These are phyloP conservation scores for Drosophila pseudoobscura DNA, from an alignment of 1,140 invertebrate species.

Conservation along the genomic window DNA sequence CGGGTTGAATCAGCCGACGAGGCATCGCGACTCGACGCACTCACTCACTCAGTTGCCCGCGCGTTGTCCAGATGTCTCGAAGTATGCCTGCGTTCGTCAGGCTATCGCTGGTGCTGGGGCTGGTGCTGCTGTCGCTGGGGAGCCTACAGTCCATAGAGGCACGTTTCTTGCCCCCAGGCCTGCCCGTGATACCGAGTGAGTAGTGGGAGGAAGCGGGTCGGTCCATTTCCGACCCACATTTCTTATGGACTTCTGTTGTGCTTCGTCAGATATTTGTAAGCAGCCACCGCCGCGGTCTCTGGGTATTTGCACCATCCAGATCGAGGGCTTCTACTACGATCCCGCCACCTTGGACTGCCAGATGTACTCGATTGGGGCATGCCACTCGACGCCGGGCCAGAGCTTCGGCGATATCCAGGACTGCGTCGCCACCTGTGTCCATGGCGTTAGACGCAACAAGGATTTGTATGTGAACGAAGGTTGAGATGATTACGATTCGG, in stretches of 20 bases:
- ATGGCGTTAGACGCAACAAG: slow-evolving; percentile 47
- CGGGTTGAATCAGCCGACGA: slow-evolving; percentile 11
- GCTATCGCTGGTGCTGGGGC: slow-evolving; percentile 38
- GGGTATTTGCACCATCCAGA: slow-evolving; percentile 74
- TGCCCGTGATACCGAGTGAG: slow-evolving; percentile 58
- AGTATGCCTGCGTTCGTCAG: slow-evolving; percentile 39
- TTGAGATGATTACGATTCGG: slow-evolving; percentile 9
- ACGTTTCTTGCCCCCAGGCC: slow-evolving; percentile 18
- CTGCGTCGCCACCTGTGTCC: slow-evolving; percentile 68
- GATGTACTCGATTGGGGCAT: slow-evolving; percentile 66
- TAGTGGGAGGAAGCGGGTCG: background rate
- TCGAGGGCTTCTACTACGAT: slow-evolving; percentile 76
- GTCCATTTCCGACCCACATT: too few relatives aligned
- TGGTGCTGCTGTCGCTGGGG: slow-evolving; percentile 45
- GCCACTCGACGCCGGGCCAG: slow-evolving; percentile 63
- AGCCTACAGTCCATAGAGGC: slow-evolving; percentile 26
- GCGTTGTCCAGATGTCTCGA: slow-evolving; percentile 50
- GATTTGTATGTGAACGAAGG: slow-evolving; percentile 57
- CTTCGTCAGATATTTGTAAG: slow-evolving; percentile 58
- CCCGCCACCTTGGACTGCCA: slow-evolving; percentile 52
- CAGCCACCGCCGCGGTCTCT: slow-evolving; percentile 67
- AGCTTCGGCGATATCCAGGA: slow-evolving; percentile 72
- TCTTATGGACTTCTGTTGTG: background rate
- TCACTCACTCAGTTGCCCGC: slow-evolving; percentile 58
- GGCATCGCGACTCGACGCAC: slow-evolving; percentile 2